Percentiles rank a stretch among this genome's conserved stretches.
phyloP scores from a whole-genome alignment of 2,113 vertebrate species.

The Sphaerodactylus townsendi region DNA sequence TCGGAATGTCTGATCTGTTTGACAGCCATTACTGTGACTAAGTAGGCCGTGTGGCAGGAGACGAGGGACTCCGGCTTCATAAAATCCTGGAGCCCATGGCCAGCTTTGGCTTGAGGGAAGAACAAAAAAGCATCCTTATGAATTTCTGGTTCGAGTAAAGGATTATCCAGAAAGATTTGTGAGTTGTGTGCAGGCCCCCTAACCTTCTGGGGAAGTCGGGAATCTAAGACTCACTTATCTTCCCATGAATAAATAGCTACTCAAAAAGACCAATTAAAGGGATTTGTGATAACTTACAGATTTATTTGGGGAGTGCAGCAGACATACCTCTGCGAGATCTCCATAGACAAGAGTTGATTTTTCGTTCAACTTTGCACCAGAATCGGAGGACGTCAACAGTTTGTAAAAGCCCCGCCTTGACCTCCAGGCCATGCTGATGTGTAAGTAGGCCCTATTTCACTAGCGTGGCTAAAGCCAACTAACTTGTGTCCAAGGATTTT shows the following conservation, averaged over 20 bases:
- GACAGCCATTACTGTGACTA: conserved; percentile 56
- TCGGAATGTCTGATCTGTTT: conserved; percentile 66
- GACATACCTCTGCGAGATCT: too few relatives aligned
- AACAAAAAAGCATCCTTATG: conserved; percentile 64
- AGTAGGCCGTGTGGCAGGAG: conserved; percentile 58
- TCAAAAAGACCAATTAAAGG: conserved; percentile 59
- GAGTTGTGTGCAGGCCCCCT: conserved; percentile 48
- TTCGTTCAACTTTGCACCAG: too few relatives aligned
- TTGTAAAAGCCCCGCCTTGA: too few relatives aligned
- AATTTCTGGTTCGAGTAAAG: conserved; percentile 62
- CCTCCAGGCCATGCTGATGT: too few relatives aligned
- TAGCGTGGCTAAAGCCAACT: too few relatives aligned
- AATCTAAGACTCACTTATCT: conserved; percentile 52
- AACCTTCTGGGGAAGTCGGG: conserved; percentile 58
- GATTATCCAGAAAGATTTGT: conserved; percentile 68
- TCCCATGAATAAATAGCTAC: conserved; percentile 55
- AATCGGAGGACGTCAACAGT: too few relatives aligned
- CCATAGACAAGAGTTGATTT: too few relatives aligned
- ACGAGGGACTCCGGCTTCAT: conserved; percentile 55
- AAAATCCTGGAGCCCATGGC: too few relatives aligned
- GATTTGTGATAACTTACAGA: conserved; percentile 51
- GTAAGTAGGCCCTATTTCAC: too few relatives aligned
- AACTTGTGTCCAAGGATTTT: too few relatives aligned
- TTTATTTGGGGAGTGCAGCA: conserved; percentile 49
- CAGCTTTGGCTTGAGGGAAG: conserved; percentile 65